Conservation (phyloP, 2,797 vertebrate genomes). For the Streptopelia turtur region DNA sequence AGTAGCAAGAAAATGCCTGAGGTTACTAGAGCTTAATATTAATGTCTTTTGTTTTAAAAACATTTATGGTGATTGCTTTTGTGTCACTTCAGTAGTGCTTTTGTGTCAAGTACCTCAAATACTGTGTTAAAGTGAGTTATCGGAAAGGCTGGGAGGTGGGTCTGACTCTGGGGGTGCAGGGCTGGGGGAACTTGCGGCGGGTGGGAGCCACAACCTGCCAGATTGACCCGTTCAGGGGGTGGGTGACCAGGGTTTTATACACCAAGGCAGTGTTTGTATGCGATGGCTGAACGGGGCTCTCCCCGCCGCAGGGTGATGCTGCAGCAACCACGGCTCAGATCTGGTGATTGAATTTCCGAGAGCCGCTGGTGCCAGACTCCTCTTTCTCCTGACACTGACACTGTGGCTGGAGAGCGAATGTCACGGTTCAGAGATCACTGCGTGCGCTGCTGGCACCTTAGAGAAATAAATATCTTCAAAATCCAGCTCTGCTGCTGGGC, state of each 20-base stretch:
- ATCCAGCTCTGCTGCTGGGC: neutral
- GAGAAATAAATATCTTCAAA: neutral
- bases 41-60: neutral
- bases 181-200: too few species aligned
- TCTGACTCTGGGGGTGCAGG: too few species aligned
- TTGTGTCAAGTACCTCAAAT: too few species aligned
- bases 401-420: neutral
- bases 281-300: neutral
- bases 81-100: neutral
- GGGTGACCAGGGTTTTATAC: too few species aligned
- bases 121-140: neutral
- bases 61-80: neutral
- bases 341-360: neutral
- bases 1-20: too few species aligned
- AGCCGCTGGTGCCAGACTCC: neutral
- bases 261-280: accelerated
- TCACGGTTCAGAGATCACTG: accelerated
- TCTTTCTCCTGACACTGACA: too few species aligned
- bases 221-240: too few species aligned
- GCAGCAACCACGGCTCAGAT: neutral
- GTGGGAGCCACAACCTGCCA: too few species aligned
- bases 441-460: accelerated
- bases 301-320: accelerated
- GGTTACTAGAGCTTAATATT: neutral
- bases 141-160: neutral